Percentiles rank a stretch among this genome's conserved stretches.
Conservation (phyloP, 2,797 vertebrate species). For the Benthosema pterotum region DNA sequence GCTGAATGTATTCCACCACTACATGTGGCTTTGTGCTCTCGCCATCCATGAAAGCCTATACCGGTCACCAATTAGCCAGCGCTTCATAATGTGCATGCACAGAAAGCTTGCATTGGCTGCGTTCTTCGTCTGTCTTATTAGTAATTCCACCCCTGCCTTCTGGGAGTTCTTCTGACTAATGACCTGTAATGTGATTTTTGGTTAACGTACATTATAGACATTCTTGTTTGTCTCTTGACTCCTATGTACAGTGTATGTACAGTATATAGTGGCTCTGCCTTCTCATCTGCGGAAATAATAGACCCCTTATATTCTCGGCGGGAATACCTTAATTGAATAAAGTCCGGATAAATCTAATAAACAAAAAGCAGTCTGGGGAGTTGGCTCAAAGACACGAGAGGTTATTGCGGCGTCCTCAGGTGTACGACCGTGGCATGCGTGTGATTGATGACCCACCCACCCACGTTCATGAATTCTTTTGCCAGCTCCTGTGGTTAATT, state of each 20-base stretch:
- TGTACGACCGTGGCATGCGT: not conserved
- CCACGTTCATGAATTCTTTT: slow-evolving; percentile 20
- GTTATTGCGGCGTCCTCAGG: slow-evolving; percentile 1
- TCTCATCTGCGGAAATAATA: slow-evolving; percentile 9
- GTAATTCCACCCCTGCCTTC: too few relatives aligned
- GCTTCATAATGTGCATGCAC: not conserved
- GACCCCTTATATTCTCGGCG: not conserved
- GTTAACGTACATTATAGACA: too few relatives aligned
- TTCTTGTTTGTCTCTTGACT: too few relatives aligned
- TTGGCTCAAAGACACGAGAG: slow-evolving; percentile 22
- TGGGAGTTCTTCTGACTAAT: too few relatives aligned
- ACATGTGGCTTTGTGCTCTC: not conserved
- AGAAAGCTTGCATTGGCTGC: not conserved
- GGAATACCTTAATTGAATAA: slow-evolving; percentile 14
- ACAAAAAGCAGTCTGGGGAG: slow-evolving; percentile 26
- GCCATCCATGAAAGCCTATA: not conserved
- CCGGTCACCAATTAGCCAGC: not conserved
- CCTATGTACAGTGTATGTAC: not conserved
- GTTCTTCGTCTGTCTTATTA: not conserved
- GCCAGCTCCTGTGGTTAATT: slow-evolving; percentile 27
- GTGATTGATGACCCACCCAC: slow-evolving; percentile 20
- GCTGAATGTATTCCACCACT: not conserved
- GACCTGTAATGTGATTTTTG: too few relatives aligned
- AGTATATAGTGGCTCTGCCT: not conserved
- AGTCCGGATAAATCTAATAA: slow-evolving; percentile 36